Evolutionary conservation across 1,140 invertebrate species (phyloP).

Genomic region (Drosophila sturtevanti): DNA sequence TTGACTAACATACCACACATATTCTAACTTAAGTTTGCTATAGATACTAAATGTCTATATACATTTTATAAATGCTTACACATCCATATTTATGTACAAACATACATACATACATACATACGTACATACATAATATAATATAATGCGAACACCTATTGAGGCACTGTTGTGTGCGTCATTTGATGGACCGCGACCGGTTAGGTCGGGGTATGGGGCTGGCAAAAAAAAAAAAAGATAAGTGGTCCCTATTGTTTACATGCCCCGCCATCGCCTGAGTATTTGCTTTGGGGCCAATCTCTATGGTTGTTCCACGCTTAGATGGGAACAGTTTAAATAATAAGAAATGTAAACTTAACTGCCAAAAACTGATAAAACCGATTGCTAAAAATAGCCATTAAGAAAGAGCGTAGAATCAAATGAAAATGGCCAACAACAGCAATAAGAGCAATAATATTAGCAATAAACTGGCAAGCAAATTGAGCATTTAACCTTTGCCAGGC

Average conservation of each 20-base stretch:
- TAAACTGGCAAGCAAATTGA: conserved; percentile 71
- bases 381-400: conserved; percentile 49
- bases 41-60: neutral
- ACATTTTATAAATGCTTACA: no score
- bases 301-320: neutral
- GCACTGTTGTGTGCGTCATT: no score
- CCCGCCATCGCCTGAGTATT: no score
- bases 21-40: neutral
- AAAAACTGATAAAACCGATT: conserved; percentile 35
- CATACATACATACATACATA: no score
- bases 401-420: conserved; percentile 42
- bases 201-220: no score
- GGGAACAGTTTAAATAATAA: no score
- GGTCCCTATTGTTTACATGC: no score
- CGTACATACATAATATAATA: no score
- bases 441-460: conserved; percentile 34
- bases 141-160: no score
- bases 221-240: no score
- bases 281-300: neutral
- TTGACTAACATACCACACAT: conserved; percentile 52
- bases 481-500: conserved; percentile 72
- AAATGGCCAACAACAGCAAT: conserved; percentile 39
- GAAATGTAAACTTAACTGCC: neutral
- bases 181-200: no score
- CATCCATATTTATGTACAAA: no score